These are phyloP conservation scores for Coenobita brevimanus DNA, from an alignment of 1,140 invertebrate species.

Conservation along the genomic window DNA sequence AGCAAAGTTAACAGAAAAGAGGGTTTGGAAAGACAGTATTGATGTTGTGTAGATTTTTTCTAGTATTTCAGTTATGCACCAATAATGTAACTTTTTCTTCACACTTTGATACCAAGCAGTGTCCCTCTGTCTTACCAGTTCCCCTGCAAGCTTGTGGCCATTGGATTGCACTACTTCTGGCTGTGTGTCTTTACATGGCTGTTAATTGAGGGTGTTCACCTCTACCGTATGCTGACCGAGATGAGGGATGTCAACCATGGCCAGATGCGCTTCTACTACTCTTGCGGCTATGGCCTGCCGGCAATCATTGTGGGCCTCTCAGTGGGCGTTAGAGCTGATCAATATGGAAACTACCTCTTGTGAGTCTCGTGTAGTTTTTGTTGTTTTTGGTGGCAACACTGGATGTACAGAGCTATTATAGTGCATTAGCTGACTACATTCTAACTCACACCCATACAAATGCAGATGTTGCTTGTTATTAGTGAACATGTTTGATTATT, in stretches of 20 bases:
- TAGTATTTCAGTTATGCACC: too few relatives aligned
- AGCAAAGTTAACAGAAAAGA: too few relatives aligned
- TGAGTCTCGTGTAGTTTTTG: conserved; percentile 44
- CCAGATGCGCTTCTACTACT: conserved; percentile 94
- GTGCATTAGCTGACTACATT: too few relatives aligned
- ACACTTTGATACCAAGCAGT: too few relatives aligned
- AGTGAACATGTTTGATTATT: too few relatives aligned
- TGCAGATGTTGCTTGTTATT: too few relatives aligned
- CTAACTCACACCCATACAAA: too few relatives aligned
- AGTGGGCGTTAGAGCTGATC: conserved; percentile 93
- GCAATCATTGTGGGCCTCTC: conserved; percentile 92
- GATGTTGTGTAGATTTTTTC: too few relatives aligned
- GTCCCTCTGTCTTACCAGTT: conserved; percentile 78
- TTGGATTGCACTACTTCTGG: conserved; percentile 94
- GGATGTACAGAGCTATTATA: too few relatives aligned
- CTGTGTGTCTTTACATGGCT: conserved; percentile 92
- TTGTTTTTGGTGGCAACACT: neutral
- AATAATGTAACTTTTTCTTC: too few relatives aligned
- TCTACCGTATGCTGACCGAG: conserved; percentile 95
- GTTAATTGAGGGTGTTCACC: conserved; percentile 91
- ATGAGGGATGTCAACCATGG: conserved; percentile 97
- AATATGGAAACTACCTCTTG: conserved; percentile 86
- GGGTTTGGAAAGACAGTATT: too few relatives aligned
- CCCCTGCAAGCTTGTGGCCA: conserved; percentile 91
- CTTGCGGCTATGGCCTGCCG: conserved; percentile 95